Evolutionary conservation across 2,113 vertebrate species (phyloP).

Genomic region (Ceyx margarethae): DNA sequence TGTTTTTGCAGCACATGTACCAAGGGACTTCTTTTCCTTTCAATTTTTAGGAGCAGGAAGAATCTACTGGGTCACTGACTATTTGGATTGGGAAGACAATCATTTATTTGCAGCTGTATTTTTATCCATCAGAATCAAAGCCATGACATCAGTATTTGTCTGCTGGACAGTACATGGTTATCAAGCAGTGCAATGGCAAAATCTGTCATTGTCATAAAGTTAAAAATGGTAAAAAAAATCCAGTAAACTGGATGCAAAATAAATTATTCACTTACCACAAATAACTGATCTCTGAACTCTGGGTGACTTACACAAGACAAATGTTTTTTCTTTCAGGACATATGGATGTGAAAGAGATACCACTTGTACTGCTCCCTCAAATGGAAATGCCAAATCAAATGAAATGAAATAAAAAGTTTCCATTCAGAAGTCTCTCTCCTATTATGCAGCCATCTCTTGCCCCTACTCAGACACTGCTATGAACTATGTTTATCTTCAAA

Average conservation of each 20-base stretch:
- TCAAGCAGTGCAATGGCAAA: background rate
- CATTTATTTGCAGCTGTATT: background rate
- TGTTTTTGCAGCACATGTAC: background rate
- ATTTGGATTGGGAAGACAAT: background rate
- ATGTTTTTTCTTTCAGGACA: background rate
- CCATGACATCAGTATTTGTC: background rate
- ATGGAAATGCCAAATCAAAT: background rate
- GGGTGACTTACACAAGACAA: background rate
- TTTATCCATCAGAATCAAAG: slow-evolving; percentile 2
- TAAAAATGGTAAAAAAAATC: too few species aligned
- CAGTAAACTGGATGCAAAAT: background rate
- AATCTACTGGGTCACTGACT: background rate
- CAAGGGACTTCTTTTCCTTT: background rate
- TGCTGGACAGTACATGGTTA: background rate
- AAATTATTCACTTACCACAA: background rate
- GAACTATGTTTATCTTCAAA: background rate
- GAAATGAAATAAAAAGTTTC: background rate
- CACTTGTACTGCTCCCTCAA: background rate
- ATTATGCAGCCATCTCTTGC: background rate
- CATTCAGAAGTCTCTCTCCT: background rate
- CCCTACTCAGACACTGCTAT: background rate
- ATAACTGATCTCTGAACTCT: background rate
- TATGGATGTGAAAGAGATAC: background rate
- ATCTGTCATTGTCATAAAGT: too few species aligned
- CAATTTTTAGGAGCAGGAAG: background rate